These are phyloP conservation scores for Lysandra bellargus DNA, from an alignment of 2,888 invertebrate species.

Conservation along the genomic window DNA sequence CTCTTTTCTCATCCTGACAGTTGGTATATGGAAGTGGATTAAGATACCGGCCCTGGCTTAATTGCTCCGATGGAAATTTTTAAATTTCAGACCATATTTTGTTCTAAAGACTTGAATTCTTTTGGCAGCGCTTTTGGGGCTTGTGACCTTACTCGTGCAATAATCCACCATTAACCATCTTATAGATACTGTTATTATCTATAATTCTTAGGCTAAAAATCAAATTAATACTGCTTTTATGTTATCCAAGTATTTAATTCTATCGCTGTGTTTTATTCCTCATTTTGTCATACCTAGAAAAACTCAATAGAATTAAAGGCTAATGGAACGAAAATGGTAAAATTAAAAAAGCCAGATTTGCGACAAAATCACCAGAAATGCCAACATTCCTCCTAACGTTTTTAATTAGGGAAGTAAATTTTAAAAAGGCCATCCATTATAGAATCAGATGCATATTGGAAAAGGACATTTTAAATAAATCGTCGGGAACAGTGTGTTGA, in stretches of 20 bases:
- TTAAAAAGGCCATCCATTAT: constrained; percentile 40
- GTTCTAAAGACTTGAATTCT: not conserved
- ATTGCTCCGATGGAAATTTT: constrained; percentile 53
- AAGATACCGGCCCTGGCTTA: constrained; percentile 72
- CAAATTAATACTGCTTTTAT: no score
- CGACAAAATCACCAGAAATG: not conserved
- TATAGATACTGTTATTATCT: no score
- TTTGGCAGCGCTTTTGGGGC: no score
- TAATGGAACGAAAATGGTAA: no score
- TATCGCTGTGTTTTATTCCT: no score
- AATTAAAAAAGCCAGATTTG: not conserved
- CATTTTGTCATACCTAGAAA: no score
- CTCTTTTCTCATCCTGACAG: constrained; percentile 69
- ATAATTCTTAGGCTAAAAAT: no score
- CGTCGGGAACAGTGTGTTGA: constrained; percentile 59
- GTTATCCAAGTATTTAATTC: no score
- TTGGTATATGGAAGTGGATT: constrained; percentile 78
- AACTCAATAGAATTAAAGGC: no score
- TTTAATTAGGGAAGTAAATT: constrained; percentile 34
- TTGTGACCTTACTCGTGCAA: no score
- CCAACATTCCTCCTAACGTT: not conserved
- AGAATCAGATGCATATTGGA: constrained; percentile 61
- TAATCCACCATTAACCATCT: no score
- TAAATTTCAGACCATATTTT: constrained; percentile 28
- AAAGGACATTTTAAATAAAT: constrained; percentile 69